Base-by-base conservation (phyloP, 1,140 invertebrate species). In the Pomacea maculata region DNA sequence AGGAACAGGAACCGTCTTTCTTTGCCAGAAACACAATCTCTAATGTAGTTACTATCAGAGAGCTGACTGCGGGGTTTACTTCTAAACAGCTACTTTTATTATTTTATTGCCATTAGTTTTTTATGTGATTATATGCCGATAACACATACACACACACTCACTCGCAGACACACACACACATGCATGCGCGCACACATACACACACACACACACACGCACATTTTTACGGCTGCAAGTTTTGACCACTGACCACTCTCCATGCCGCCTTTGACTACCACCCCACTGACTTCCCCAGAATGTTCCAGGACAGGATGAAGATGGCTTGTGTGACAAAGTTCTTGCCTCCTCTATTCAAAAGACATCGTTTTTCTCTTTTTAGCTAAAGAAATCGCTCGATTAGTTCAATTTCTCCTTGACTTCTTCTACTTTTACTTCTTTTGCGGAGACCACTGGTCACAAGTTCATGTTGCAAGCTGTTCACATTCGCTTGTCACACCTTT, bases 141-240 rank as follows among this genome's bases (percentile, higher is more conserved):
- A 25, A 25, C 25, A 25, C 55, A 12, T 21, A 73, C 57, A 64
- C 71, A 64, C 21, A 64, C 57, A 75, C 61, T 64, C 57, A 75
- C 61, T 64, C 57, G 65, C 61, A 75, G 29, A 75, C 61, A 80
- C 25, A 75, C 61, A 73, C 8, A 64, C 79, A 74, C 29, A 80
- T 15, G 64, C 34, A 63, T 34, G 52, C 8, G 29, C 54, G 73
- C 68, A 61, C 29, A 71, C 67, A 79, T 14, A 61, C 29, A 80
- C 45, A 80, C 57, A 80, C 29, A 74, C n/a, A 5, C 57, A 64
- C 75, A 64, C 57, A 64, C 21, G 1, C 12, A 77, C 19, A 15
- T 7, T 10, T 34, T n/a, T 57, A 45, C 34, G 52, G 54, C 29
- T 57, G 52, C 7, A 19, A 12, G 57, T 15, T 55, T n/a, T 55